Conservation (phyloP, 2,113 vertebrate genomes). For the Stomatorhinus ivindoensis region DNA sequence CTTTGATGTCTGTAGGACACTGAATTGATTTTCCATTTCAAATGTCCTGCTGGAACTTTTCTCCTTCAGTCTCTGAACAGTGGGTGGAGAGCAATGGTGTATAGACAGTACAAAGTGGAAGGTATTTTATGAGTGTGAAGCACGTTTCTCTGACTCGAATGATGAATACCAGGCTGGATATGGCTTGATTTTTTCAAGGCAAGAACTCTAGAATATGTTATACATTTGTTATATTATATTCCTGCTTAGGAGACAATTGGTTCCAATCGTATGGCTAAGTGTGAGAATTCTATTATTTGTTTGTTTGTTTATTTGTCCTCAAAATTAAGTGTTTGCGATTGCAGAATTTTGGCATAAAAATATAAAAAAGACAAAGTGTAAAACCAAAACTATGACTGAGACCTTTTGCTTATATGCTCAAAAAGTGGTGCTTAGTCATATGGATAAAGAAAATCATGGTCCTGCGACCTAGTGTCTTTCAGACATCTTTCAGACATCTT, state of each 20-base stretch:
- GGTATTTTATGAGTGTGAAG: neutral
- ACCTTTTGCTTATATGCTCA: neutral
- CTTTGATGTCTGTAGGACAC: constrained; percentile 2
- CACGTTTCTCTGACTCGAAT: neutral
- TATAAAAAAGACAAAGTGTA: neutral
- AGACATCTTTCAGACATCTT: neutral
- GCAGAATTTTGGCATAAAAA: neutral
- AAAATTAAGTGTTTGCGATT: neutral
- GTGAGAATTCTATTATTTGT: neutral
- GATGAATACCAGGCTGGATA: neutral
- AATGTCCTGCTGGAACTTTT: neutral
- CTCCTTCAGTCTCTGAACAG: neutral
- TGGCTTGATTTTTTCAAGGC: neutral
- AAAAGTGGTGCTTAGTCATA: neutral
- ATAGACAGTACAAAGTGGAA: neutral
- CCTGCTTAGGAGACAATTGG: neutral
- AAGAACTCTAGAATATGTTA: neutral
- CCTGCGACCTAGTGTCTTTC: neutral
- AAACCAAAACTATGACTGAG: neutral
- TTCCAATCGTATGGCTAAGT: neutral
- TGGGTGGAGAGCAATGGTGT: neutral
- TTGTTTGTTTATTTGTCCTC: neutral
- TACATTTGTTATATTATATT: neutral
- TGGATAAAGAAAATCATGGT: neutral
- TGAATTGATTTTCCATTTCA: neutral